Conservation (phyloP, 1,140 invertebrate species). For the Drosophila suzukii region DNA sequence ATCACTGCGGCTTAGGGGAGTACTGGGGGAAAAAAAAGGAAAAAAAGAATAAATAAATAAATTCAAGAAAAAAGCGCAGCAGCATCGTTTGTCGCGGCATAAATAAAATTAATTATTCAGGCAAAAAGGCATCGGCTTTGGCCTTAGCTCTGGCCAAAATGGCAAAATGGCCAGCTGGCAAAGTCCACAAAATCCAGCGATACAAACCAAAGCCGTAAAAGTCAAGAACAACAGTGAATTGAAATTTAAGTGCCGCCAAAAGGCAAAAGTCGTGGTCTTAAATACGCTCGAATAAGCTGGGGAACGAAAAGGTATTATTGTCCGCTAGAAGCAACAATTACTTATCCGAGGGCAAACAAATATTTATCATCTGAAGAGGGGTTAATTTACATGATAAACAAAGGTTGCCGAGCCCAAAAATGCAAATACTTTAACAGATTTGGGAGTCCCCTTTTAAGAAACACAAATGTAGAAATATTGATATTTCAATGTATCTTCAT, state of each 20-base stretch:
- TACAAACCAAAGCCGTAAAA: constrained; percentile 40
- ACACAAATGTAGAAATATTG: too few relatives aligned
- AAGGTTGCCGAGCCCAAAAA: neutral
- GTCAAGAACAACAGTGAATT: constrained; percentile 43
- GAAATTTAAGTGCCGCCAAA: constrained; percentile 46
- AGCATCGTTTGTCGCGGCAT: constrained; percentile 60
- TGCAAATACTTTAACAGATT: neutral
- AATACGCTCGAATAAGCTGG: neutral
- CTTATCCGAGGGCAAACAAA: constrained; percentile 12
- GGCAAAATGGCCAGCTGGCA: constrained; percentile 38
- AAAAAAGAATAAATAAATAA: neutral
- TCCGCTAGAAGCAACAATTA: constrained; percentile 31
- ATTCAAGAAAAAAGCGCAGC: constrained; percentile 31
- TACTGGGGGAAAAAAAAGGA: neutral
- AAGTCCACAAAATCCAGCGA: constrained; percentile 25
- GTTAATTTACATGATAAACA: constrained; percentile 10
- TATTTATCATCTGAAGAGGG: constrained; percentile 4
- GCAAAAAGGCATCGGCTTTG: constrained; percentile 34
- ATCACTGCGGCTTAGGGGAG: constrained; percentile 54
- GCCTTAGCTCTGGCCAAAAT: constrained; percentile 14
- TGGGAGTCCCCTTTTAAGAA: too few relatives aligned
- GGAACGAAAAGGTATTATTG: constrained; percentile 9
- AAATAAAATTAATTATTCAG: constrained; percentile 73
- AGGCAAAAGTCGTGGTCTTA: constrained; percentile 34
- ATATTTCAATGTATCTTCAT: neutral